Percentiles rank a stretch among this genome's conserved stretches.
phyloP scores from a whole-genome alignment of 2,888 invertebrate species.

The Pyrgus malvae region DNA sequence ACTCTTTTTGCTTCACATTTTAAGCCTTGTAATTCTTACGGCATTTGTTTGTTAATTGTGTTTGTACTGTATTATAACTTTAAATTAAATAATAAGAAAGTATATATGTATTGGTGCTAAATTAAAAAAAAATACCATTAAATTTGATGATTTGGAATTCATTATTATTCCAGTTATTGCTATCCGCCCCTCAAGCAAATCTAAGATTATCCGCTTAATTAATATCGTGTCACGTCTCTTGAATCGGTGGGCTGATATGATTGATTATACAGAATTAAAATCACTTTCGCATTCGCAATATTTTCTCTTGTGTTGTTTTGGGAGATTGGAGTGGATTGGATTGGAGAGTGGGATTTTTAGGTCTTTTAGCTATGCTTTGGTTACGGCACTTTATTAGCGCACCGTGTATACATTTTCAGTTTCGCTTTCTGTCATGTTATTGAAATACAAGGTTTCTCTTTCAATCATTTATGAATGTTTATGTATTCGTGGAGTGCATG shows the following conservation, averaged over 20 bases:
- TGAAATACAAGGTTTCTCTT: constrained; percentile 52
- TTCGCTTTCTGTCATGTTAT: constrained; percentile 35
- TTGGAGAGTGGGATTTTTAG: no score
- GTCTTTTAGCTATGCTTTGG: no score
- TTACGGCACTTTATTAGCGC: not conserved
- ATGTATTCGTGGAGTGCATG: constrained; percentile 38
- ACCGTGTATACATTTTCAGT: constrained; percentile 29
- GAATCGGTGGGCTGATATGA: not conserved
- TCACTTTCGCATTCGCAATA: not conserved
- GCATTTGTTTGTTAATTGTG: no score
- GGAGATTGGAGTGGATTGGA: no score
- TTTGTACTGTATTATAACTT: no score
- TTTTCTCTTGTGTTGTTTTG: no score
- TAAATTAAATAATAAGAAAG: no score
- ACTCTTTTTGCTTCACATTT: no score
- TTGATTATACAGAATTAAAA: not conserved
- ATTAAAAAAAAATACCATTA: no score
- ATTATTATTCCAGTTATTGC: not conserved
- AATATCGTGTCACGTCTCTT: not conserved
- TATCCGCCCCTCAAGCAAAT: not conserved
- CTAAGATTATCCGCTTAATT: not conserved
- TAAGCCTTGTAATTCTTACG: no score
- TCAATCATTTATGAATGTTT: constrained; percentile 49
- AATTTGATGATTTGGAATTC: no score
- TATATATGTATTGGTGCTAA: no score